A percentile compares a stretch with the other conserved stretches of the same genome.
These are phyloP conservation scores for Spodoptera litura DNA, from an alignment of 1,140 invertebrate species.

Conservation along the genomic window DNA sequence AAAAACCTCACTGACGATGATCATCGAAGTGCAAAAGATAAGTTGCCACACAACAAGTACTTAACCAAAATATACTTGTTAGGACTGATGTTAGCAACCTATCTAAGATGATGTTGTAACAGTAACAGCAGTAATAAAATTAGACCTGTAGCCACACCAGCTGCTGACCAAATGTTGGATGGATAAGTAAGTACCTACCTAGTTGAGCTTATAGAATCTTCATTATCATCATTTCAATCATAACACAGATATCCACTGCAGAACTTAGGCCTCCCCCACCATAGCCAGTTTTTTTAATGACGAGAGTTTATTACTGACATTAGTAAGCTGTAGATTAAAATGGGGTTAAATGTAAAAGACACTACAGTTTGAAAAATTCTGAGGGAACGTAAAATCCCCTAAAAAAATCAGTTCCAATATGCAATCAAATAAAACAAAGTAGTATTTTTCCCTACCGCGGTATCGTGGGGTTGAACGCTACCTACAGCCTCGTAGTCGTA, in stretches of 20 bases:
- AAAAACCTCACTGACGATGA: too few relatives aligned
- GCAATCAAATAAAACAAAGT: background rate
- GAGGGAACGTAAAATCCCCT: conserved; percentile 1
- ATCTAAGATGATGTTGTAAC: too few relatives aligned
- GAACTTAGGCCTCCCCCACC: background rate
- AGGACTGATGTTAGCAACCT: too few relatives aligned
- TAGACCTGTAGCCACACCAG: too few relatives aligned
- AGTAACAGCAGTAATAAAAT: too few relatives aligned
- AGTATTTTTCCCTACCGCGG: conserved; percentile 26
- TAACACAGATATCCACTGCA: background rate
- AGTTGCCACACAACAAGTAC: too few relatives aligned
- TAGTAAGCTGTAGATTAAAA: background rate
- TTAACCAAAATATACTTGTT: too few relatives aligned
- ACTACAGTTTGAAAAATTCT: conserved; percentile 3
- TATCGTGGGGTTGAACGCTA: conserved; percentile 18
- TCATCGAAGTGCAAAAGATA: too few relatives aligned
- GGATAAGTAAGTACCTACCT: too few relatives aligned
- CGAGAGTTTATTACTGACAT: background rate
- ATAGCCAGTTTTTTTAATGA: background rate
- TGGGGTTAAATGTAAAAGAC: background rate
- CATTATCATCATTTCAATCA: too few relatives aligned
- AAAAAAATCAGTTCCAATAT: conserved; percentile 4
- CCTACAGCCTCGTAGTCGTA: conserved; percentile 12
- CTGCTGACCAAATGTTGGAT: too few relatives aligned
- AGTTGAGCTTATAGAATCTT: too few relatives aligned